Conservation (phyloP, 2,113 vertebrate genomes). For the Tichodroma muraria region DNA sequence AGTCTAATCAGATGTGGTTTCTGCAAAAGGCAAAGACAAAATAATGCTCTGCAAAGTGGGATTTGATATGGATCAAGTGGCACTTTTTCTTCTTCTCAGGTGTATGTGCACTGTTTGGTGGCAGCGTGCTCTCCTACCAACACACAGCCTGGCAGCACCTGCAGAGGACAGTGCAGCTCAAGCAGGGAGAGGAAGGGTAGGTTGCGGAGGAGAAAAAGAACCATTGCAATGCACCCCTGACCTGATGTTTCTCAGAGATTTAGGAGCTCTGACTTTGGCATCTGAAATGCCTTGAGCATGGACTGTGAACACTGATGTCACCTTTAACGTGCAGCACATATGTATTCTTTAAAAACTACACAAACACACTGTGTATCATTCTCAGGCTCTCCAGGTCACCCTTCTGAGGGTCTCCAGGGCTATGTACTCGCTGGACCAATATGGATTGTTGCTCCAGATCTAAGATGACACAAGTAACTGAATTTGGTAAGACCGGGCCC, state of each 20-base stretch:
- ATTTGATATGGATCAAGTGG: background rate
- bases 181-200: background rate
- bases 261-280: background rate
- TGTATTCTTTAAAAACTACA: background rate
- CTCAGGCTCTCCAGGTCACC: background rate
- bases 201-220: background rate
- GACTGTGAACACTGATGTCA: background rate
- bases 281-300: background rate
- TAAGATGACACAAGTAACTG: background rate
- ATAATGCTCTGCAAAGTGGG: background rate
- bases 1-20: background rate
- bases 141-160: background rate
- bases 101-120: conserved; percentile 11
- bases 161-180: background rate
- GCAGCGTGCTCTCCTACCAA: background rate
- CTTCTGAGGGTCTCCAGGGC: background rate
- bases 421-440: conserved; percentile 48
- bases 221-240: background rate
- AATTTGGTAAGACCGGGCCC: conserved; percentile 23
- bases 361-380: background rate
- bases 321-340: background rate
- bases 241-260: background rate
- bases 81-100: background rate
- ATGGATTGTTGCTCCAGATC: background rate
- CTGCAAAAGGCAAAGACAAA: background rate